Percentiles rank a stretch among this genome's conserved stretches.
These are phyloP conservation scores for Dolichomitus sp. DNA, from an alignment of 2,888 invertebrate species.

Conservation along the genomic window DNA sequence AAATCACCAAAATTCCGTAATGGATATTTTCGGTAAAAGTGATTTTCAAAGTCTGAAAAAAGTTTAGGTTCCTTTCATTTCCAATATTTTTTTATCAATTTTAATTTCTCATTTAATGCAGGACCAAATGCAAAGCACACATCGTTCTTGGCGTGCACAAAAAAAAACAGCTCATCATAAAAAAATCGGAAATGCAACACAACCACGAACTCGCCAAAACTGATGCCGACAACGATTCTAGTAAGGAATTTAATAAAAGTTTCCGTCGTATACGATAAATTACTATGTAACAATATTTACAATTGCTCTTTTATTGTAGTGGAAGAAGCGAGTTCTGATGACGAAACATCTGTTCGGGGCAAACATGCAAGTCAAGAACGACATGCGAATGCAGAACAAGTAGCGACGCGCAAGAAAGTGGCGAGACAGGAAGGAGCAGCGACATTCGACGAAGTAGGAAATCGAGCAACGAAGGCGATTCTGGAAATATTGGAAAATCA, in stretches of 20 bases:
- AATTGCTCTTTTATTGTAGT: conserved; percentile 14
- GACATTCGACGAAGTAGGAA: not conserved
- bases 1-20: too few species aligned
- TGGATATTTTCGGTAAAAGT: too few species aligned
- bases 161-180: not conserved
- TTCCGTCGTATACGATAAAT: not conserved
- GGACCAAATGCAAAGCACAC: conserved; percentile 8
- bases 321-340: conserved; percentile 9
- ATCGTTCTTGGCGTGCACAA: conserved; percentile 7
- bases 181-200: conserved; percentile 5
- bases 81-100: not conserved
- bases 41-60: too few species aligned
- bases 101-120: not conserved
- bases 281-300: not conserved
- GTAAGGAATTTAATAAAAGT: not conserved
- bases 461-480: not conserved
- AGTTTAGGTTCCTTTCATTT: too few species aligned
- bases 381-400: not conserved
- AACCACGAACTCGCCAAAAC: conserved; percentile 4
- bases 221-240: conserved; percentile 10
- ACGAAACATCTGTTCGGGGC: not conserved
- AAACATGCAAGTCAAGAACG: not conserved
- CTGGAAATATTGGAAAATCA: not conserved
- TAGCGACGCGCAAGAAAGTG: not conserved
- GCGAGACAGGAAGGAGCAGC: not conserved